Percentiles rank a stretch among this genome's conserved stretches.
These are phyloP conservation scores for Clarias magur DNA, from an alignment of 2,113 vertebrate genomes.

Conservation along the genomic window DNA sequence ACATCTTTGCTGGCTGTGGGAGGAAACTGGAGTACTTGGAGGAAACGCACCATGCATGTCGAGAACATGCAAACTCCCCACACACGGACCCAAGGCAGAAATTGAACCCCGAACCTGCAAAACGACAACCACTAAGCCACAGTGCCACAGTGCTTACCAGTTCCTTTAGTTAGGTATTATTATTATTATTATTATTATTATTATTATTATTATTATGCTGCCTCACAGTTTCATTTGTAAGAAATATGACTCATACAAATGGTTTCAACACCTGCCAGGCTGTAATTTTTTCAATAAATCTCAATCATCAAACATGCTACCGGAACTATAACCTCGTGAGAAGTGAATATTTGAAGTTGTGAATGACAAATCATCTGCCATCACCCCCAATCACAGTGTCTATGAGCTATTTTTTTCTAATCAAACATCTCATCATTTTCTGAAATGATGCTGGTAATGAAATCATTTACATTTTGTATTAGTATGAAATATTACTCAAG, in stretches of 20 bases:
- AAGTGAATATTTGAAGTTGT: neutral
- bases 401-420: neutral
- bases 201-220: neutral
- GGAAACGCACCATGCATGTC: too few species aligned
- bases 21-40: too few species aligned
- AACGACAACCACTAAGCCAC: too few species aligned
- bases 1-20: too few species aligned
- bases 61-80: too few species aligned
- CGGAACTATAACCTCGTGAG: neutral
- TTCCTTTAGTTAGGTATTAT: too few species aligned
- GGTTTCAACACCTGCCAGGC: neutral
- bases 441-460: neutral
- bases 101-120: too few species aligned
- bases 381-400: neutral
- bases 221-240: neutral
- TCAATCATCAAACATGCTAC: neutral
- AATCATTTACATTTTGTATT: neutral
- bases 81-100: too few species aligned
- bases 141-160: too few species aligned
- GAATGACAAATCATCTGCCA: neutral
- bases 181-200: too few species aligned
- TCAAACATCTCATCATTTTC: neutral
- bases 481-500: neutral
- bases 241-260: slow-evolving; percentile 14
- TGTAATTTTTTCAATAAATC: neutral